Conservation (phyloP, 2,797 vertebrate genomes). For the Poeciliopsis paucimaculata region DNA sequence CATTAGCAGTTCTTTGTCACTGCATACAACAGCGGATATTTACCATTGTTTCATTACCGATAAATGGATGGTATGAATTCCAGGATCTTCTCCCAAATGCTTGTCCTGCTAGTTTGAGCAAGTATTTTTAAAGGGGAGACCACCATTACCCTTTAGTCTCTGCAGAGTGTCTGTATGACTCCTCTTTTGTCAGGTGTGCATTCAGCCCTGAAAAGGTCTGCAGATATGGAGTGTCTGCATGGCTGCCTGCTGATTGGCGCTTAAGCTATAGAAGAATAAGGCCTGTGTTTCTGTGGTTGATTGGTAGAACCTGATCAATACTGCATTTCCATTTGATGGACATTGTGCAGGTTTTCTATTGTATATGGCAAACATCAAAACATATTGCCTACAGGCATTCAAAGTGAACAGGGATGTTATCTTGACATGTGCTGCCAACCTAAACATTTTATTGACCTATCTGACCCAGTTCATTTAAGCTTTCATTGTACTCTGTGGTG, state of each 20-base stretch:
- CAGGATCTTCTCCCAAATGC: conserved; percentile 1
- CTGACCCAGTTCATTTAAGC: neutral
- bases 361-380: neutral
- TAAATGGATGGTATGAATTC: neutral
- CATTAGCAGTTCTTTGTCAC: conserved; percentile 16
- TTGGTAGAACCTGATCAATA: conserved; percentile 16
- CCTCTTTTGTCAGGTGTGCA: conserved; percentile 54
- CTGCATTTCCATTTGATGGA: neutral
- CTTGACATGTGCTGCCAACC: neutral
- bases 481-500: neutral
- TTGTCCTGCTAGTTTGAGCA: conserved; percentile 12
- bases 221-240: conserved; percentile 61
- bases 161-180: conserved; percentile 13
- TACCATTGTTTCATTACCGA: neutral
- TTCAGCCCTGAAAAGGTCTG: conserved; percentile 49
- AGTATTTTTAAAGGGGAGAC: conserved; percentile 1
- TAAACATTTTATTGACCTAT: neutral
- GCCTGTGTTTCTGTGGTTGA: conserved; percentile 41
- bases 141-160: conserved; percentile 19
- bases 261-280: conserved; percentile 51
- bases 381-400: neutral
- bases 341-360: neutral
- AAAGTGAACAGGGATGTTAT: neutral
- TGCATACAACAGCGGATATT: neutral
- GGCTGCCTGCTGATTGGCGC: conserved; percentile 63